phyloP scores from a whole-genome alignment of 2,113 vertebrate species.

The Engraulis encrasicolus region DNA sequence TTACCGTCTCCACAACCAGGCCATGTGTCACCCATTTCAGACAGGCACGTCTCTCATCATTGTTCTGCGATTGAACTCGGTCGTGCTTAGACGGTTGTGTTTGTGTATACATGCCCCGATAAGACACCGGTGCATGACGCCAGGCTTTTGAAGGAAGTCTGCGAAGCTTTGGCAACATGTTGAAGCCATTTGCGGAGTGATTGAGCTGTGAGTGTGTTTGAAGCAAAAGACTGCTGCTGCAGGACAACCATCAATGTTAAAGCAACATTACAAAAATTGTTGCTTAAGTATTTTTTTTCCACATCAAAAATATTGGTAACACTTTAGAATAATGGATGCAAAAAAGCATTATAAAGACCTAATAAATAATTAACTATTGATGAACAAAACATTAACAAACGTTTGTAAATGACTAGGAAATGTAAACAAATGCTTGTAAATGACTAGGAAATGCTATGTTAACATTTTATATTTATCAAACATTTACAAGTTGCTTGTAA shows the following conservation, averaged over 20 bases:
- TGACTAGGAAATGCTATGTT: too few species aligned
- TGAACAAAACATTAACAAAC: too few species aligned
- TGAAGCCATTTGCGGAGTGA: constrained; percentile 40
- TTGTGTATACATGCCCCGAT: not conserved
- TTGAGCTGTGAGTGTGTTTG: constrained; percentile 20
- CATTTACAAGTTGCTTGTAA: too few species aligned
- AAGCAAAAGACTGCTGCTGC: not conserved
- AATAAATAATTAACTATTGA: too few species aligned
- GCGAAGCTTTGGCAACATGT: constrained; percentile 42
- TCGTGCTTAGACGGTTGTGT: not conserved
- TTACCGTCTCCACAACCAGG: not conserved
- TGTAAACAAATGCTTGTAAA: too few species aligned
- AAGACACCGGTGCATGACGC: not conserved
- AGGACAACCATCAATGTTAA: constrained; percentile 37
- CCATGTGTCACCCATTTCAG: not conserved
- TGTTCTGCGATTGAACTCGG: not conserved
- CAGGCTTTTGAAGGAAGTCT: not conserved
- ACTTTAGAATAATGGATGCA: too few species aligned
- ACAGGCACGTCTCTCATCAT: not conserved
- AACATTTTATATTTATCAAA: too few species aligned
- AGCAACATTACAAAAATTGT: too few species aligned
- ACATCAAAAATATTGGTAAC: too few species aligned
- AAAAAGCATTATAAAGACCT: too few species aligned
- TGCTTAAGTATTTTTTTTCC: too few species aligned
- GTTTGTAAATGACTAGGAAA: too few species aligned